Evolutionary conservation across 2,113 vertebrate genomes (phyloP).

Genomic region (Psittacula cyanocephala): DNA sequence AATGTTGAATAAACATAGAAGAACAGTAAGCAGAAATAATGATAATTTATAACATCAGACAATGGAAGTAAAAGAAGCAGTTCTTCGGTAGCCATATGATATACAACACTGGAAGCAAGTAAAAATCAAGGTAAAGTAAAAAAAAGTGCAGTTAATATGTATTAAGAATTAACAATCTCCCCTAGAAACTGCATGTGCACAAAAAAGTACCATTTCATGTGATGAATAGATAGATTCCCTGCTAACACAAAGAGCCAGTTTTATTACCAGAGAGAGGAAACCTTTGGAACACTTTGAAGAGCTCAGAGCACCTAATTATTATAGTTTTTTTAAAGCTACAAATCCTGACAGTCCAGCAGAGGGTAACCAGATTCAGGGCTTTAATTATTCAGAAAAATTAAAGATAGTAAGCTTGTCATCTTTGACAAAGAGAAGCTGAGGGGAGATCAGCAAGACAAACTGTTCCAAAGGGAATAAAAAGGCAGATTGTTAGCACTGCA

Average conservation of each 20-base stretch:
- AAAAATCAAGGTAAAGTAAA: not conserved
- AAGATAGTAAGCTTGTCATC: not conserved
- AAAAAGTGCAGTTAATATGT: not conserved
- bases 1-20: not conserved
- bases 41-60: not conserved
- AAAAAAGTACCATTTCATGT: not conserved
- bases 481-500: not conserved
- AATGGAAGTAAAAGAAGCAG: not conserved
- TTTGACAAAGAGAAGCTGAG: not conserved
- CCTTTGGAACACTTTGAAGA: not conserved
- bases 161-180: not conserved
- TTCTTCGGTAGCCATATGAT: not conserved
- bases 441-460: not conserved
- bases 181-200: not conserved
- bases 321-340: not conserved
- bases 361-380: not conserved
- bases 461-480: not conserved
- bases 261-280: not conserved
- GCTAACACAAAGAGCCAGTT: not conserved
- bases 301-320: not conserved
- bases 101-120: not conserved
- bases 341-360: conserved; percentile 22
- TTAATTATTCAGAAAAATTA: conserved; percentile 10
- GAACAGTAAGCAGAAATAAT: not conserved
- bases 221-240: not conserved